Evolutionary conservation across 2,888 invertebrate species (phyloP).

Genomic region (Philereme vetulata): DNA sequence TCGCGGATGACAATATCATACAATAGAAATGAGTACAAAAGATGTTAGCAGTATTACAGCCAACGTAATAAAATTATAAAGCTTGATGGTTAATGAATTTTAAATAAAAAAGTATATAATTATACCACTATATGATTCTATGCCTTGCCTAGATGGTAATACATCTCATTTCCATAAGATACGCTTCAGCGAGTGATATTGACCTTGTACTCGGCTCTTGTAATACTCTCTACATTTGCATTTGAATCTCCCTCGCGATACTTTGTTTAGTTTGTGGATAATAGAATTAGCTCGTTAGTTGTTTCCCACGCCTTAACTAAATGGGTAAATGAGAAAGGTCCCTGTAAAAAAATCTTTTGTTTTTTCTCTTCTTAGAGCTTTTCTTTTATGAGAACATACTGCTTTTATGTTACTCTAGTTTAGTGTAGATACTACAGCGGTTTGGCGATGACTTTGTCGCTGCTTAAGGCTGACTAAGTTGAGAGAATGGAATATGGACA

Average conservation of each 20-base stretch:
- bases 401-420: neutral
- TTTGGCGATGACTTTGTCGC: no score
- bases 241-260: slow-evolving; percentile 28
- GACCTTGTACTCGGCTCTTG: slow-evolving; percentile 30
- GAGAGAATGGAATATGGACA: no score
- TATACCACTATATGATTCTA: no score
- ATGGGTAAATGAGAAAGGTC: neutral
- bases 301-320: neutral
- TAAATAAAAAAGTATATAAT: neutral
- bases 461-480: no score
- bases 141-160: slow-evolving; percentile 13
- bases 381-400: neutral
- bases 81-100: neutral
- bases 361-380: neutral
- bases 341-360: neutral
- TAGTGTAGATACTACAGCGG: no score
- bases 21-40: no score
- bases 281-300: slow-evolving; percentile 12
- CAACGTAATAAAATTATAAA: no score
- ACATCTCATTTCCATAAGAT: slow-evolving; percentile 36
- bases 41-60: no score
- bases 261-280: slow-evolving; percentile 20
- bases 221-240: slow-evolving; percentile 27
- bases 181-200: slow-evolving; percentile 25
- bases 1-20: no score